phyloP scores from a whole-genome alignment of 2,113 vertebrate species.

The Aptenodytes forsteri region DNA sequence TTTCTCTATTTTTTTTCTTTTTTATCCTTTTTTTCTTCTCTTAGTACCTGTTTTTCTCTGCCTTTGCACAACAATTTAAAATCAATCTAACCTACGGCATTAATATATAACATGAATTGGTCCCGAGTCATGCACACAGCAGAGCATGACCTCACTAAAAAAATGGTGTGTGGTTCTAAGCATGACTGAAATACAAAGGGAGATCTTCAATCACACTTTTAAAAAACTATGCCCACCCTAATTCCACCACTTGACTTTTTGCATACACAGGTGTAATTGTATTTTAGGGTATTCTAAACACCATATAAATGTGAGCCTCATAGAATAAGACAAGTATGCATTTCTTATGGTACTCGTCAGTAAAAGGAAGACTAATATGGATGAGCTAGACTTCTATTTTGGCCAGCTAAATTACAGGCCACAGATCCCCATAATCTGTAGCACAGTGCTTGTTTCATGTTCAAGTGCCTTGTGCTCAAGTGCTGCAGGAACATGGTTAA shows the following conservation, averaged over 20 bases:
- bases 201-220: background rate
- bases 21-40: background rate
- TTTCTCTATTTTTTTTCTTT: background rate
- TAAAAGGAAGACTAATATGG: background rate
- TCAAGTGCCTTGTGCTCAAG: background rate
- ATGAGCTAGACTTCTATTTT: background rate
- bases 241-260: background rate
- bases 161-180: background rate
- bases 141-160: background rate
- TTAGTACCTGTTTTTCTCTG: background rate
- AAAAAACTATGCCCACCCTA: background rate
- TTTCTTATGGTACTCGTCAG: constrained; percentile 7
- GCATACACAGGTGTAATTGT: background rate
- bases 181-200: background rate
- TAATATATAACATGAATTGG: background rate
- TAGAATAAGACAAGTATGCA: background rate
- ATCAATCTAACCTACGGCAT: background rate
- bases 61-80: background rate
- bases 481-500: background rate
- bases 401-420: background rate
- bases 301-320: background rate
- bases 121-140: background rate
- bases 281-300: background rate
- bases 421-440: background rate
- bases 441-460: background rate